These are phyloP conservation scores for Sebastes fasciatus DNA, from an alignment of 2,113 vertebrate species.

Conservation along the genomic window DNA sequence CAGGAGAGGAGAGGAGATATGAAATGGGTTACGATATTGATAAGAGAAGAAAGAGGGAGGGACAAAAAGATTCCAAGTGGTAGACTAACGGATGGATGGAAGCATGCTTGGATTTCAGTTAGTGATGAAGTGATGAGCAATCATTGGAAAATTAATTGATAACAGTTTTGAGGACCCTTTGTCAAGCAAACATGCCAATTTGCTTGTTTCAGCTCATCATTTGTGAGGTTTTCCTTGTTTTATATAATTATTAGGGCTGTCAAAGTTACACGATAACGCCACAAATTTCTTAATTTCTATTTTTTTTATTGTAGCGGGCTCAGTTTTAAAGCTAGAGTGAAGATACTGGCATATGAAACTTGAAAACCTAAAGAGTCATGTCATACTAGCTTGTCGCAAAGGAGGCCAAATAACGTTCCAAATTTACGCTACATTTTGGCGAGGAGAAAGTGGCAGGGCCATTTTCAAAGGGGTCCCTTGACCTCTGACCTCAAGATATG, in stretches of 20 bases:
- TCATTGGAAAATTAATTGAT: neutral
- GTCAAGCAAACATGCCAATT: neutral
- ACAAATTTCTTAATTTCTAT: too few species aligned
- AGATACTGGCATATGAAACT: too few species aligned
- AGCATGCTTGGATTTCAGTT: slow-evolving; percentile 22
- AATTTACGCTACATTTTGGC: too few species aligned
- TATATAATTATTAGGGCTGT: neutral
- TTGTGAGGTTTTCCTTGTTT: slow-evolving; percentile 17
- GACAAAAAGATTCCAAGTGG: neutral
- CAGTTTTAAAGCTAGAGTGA: too few species aligned
- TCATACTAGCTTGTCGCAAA: too few species aligned
- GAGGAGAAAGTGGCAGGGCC: too few species aligned
- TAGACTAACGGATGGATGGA: slow-evolving; percentile 13
- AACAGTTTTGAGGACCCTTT: neutral
- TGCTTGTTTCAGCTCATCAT: neutral
- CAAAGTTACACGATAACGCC: too few species aligned
- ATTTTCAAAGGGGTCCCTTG: too few species aligned
- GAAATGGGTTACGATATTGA: neutral
- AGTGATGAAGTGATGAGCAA: neutral
- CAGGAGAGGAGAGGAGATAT: slow-evolving; percentile 18
- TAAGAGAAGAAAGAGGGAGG: neutral
- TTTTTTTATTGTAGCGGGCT: too few species aligned
- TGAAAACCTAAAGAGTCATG: too few species aligned
- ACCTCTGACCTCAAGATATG: too few species aligned
- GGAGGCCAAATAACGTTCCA: too few species aligned